phyloP scores from a whole-genome alignment of 2,113 vertebrate species.

The Chinchilla lanigera region DNA sequence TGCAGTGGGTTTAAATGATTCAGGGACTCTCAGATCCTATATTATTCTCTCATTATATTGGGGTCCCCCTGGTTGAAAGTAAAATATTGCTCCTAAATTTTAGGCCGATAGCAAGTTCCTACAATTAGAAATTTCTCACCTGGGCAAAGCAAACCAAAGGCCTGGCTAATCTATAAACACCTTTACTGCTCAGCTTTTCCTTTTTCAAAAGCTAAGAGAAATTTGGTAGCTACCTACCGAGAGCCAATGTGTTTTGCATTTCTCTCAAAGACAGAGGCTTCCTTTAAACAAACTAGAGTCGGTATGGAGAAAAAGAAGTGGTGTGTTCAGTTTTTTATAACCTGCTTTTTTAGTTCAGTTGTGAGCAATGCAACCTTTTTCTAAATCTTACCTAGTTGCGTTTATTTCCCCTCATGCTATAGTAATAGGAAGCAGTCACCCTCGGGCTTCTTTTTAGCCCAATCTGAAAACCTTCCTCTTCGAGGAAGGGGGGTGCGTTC shows the following conservation, averaged over 20 bases:
- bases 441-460: background rate
- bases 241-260: background rate
- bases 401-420: background rate
- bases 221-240: background rate
- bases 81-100: conserved; percentile 29
- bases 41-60: conserved; percentile 16
- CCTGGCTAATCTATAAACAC: background rate
- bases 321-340: background rate
- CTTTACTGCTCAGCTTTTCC: background rate
- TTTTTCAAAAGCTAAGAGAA: background rate
- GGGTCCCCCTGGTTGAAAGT: conserved; percentile 49
- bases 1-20: conserved; percentile 11
- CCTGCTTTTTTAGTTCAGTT: background rate
- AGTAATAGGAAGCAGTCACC: background rate
- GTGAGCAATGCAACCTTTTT: background rate
- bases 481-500: rapidly evolving
- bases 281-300: background rate
- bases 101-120: background rate
- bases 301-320: background rate
- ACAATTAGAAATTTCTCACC: conserved; percentile 35
- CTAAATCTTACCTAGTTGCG: background rate
- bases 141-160: background rate
- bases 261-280: background rate
- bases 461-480: background rate
- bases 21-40: conserved; percentile 4